Conservation (phyloP, 2,888 invertebrate species). For the Pelosia muscerda region DNA sequence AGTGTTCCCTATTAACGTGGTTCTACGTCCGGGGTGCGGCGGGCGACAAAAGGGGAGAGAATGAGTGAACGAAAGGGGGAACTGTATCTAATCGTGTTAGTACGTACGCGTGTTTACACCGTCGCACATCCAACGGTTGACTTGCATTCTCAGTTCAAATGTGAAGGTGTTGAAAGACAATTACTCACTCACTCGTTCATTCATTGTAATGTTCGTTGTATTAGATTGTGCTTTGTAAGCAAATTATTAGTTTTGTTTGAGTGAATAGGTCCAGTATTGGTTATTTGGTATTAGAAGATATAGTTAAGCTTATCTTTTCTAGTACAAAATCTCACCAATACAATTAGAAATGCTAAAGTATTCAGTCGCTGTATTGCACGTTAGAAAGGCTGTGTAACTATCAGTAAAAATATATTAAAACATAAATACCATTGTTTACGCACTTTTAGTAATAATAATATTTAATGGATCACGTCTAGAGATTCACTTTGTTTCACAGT, state of each 20-base stretch:
- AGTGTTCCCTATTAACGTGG: slow-evolving; percentile 67
- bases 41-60: slow-evolving; percentile 25
- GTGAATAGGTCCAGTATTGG: slow-evolving; percentile 21
- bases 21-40: slow-evolving; percentile 54
- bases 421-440: too few species aligned
- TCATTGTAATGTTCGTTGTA: slow-evolving; percentile 44
- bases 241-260: slow-evolving; percentile 33
- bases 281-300: too few species aligned
- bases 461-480: too few species aligned
- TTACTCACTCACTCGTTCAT: slow-evolving; percentile 48
- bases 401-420: too few species aligned
- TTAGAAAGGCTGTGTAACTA: too few species aligned
- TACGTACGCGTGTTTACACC: slow-evolving; percentile 56
- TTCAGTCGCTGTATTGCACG: neutral
- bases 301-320: too few species aligned
- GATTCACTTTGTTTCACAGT: too few species aligned
- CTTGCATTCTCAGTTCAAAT: slow-evolving; percentile 55
- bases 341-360: too few species aligned
- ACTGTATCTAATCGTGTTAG: slow-evolving; percentile 55
- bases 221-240: slow-evolving; percentile 38
- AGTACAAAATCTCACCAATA: too few species aligned
- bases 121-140: slow-evolving; percentile 56
- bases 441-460: too few species aligned
- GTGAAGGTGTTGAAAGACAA: slow-evolving; percentile 51
- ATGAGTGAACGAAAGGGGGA: slow-evolving; percentile 25